Conservation (phyloP, 2,113 vertebrate genomes). For the Rhinogobius similis region DNA sequence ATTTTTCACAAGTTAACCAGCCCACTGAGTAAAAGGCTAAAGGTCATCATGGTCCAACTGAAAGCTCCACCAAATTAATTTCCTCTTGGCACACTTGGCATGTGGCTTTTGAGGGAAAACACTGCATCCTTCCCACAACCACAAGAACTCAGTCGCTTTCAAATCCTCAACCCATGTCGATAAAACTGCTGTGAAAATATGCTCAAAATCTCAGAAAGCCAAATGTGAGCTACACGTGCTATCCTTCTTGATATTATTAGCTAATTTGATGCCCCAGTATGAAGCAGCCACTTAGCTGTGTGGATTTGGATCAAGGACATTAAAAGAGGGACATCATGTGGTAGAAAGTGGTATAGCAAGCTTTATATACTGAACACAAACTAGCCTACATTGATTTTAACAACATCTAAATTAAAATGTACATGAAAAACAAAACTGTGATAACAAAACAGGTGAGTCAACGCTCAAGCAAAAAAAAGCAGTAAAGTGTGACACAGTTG, state of each 20-base stretch:
- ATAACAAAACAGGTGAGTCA: neutral
- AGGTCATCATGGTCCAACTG: constrained; percentile 53
- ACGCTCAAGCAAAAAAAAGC: neutral
- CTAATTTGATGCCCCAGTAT: constrained; percentile 14
- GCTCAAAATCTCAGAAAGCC: neutral
- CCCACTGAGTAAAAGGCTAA: neutral
- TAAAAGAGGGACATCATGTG: constrained; percentile 86
- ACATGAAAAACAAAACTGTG: neutral
- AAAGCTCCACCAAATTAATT: constrained; percentile 47
- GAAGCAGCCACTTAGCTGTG: neutral
- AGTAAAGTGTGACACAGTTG: constrained; percentile 79
- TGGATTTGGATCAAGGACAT: constrained; percentile 14
- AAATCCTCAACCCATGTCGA: constrained; percentile 24
- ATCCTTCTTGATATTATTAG: neutral
- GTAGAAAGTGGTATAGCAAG: constrained; percentile 35
- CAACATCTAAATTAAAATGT: neutral
- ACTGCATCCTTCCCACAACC: constrained; percentile 55
- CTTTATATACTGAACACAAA: neutral
- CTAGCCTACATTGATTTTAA: neutral
- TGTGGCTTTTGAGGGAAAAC: constrained; percentile 62
- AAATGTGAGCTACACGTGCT: constrained; percentile 1
- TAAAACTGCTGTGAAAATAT: constrained; percentile 11
- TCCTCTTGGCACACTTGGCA: constrained; percentile 66
- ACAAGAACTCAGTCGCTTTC: constrained; percentile 62
- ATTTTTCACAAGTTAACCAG: neutral